These are phyloP conservation scores for Andrena bicolor DNA, from an alignment of 2,888 invertebrate species.

Conservation along the genomic window DNA sequence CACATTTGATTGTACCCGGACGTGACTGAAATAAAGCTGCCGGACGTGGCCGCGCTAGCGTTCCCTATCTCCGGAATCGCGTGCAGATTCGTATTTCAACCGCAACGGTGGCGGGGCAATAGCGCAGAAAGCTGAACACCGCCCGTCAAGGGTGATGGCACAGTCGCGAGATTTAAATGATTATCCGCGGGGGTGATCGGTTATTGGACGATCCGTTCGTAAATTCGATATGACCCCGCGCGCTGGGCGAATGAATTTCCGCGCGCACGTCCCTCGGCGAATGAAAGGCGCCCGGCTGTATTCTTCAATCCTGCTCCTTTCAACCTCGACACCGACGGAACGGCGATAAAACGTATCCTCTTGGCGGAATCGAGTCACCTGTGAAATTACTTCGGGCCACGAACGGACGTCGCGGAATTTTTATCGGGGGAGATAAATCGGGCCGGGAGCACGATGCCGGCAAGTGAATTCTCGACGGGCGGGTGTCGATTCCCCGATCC, in stretches of 20 bases:
- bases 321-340: conserved; percentile 1
- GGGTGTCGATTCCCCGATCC: conserved; percentile 22
- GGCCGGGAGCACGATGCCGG: not conserved
- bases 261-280: not conserved
- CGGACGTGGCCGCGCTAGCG: conserved; percentile 34
- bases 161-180: too few species aligned
- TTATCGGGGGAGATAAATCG: conserved; percentile 21
- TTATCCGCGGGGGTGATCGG: too few species aligned
- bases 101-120: not conserved
- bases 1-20: conserved; percentile 69
- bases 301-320: not conserved
- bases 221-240: not conserved
- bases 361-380: conserved; percentile 44
- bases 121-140: too few species aligned
- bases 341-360: conserved; percentile 47
- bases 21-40: conserved; percentile 72
- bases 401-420: conserved; percentile 36
- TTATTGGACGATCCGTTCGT: too few species aligned
- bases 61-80: conserved; percentile 40
- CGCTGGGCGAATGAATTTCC: not conserved
- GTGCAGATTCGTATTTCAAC: conserved; percentile 22
- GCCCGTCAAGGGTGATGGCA: too few species aligned
- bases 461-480: conserved; percentile 31
- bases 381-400: conserved; percentile 45
- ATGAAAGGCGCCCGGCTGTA: not conserved